Conservation (phyloP, 2,113 vertebrate species). For the Pygoscelis adeliae region DNA sequence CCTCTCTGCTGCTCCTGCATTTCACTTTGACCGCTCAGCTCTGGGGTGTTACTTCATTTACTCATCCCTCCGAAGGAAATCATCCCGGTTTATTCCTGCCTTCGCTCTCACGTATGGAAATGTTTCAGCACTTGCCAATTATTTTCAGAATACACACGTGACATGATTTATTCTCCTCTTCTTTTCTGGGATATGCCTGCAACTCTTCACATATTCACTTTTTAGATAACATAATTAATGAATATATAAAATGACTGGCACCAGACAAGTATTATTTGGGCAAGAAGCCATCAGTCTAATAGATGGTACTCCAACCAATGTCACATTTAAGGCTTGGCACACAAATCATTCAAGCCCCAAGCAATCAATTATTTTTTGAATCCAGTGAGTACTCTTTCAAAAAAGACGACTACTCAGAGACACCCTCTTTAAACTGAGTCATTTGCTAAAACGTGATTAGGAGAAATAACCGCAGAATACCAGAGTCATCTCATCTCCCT, state of each 20-base stretch:
- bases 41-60: not conserved
- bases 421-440: not conserved
- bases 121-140: not conserved
- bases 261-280: constrained; percentile 6
- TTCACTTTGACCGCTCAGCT: not conserved
- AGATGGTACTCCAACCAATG: not conserved
- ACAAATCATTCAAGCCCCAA: not conserved
- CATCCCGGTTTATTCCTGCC: not conserved
- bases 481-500: not conserved
- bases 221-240: constrained; percentile 4
- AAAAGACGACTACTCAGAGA: not conserved
- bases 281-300: constrained; percentile 35
- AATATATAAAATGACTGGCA: constrained; percentile 39
- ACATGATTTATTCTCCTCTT: not conserved
- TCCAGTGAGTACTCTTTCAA: not conserved
- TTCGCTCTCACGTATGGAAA: not conserved
- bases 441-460: not conserved
- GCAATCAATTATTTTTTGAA: constrained; percentile 41
- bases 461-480: not conserved
- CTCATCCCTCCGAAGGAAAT: not conserved
- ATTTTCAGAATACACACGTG: not conserved
- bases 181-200: not conserved
- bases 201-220: not conserved
- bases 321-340: constrained; percentile 18
- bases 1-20: not conserved